A percentile compares a stretch with the other conserved stretches of the same genome.
Conservation (phyloP, 2,797 vertebrate species). For the Octomys mimax region DNA sequence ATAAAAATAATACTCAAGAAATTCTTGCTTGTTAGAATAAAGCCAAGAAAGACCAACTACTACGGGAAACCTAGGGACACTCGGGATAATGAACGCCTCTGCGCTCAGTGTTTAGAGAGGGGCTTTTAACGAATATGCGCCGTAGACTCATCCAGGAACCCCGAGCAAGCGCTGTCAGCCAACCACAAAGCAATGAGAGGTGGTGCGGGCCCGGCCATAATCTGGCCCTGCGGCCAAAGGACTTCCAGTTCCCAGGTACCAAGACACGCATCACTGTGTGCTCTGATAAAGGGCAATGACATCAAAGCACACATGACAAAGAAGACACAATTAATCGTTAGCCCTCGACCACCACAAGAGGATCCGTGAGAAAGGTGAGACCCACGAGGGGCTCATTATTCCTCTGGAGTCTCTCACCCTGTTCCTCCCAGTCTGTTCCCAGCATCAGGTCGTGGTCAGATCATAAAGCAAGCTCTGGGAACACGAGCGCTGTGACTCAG, state of each 20-base stretch:
- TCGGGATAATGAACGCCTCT: conserved; percentile 12
- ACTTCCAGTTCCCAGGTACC: conserved; percentile 65
- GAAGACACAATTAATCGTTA: rapidly evolving
- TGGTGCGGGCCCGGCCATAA: not conserved
- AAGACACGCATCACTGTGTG: not conserved
- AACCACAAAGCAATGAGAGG: conserved; percentile 1
- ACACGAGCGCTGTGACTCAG: not conserved
- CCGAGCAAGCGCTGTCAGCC: conserved; percentile 4
- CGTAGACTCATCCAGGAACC: conserved; percentile 54
- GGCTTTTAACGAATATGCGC: conserved; percentile 55
- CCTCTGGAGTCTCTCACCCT: not conserved
- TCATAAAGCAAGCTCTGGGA: not conserved
- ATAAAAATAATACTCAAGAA: not conserved
- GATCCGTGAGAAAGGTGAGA: rapidly evolving
- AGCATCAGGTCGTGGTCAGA: not conserved
- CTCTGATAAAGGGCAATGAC: conserved; percentile 15
- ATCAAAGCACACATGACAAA: not conserved
- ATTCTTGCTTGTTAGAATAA: conserved; percentile 1
- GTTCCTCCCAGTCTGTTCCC: not conserved
- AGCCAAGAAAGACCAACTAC: not conserved
- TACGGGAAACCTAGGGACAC: not conserved
- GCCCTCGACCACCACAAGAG: not conserved
- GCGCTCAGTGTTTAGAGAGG: conserved; percentile 12
- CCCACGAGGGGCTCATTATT: not conserved
- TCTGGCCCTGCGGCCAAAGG: not conserved